Percentiles rank a stretch among this genome's conserved stretches.
Conservation (phyloP, 2,888 invertebrate genomes). For the Euzetes globulus region DNA sequence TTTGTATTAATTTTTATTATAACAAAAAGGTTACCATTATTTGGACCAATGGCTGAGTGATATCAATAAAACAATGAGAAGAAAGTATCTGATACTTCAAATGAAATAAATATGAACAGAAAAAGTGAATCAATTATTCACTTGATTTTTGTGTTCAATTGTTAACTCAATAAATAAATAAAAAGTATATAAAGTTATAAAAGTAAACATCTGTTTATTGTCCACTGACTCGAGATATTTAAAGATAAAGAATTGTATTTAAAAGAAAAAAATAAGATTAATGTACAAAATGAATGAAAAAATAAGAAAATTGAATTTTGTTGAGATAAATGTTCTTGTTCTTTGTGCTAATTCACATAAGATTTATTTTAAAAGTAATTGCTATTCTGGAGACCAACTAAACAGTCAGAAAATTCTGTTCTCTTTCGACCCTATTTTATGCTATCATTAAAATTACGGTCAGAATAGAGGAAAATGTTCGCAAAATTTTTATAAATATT, state of each 20-base stretch:
- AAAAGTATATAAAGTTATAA: not conserved
- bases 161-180: not conserved
- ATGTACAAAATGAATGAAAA: not conserved
- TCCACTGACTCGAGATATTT: not conserved
- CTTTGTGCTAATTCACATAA: not conserved
- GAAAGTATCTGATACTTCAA: not conserved
- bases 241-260: not conserved
- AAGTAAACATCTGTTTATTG: constrained; percentile 8
- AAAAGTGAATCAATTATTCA: constrained; percentile 15
- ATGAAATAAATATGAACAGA: not conserved
- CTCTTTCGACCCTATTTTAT: not conserved
- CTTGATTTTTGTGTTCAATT: not conserved
- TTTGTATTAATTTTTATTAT: not conserved
- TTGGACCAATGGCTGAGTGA: not conserved
- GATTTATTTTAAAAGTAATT: too few species aligned
- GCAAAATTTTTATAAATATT: too few species aligned
- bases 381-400: not conserved
- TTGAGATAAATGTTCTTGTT: not conserved
- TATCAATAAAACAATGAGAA: not conserved
- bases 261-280: not conserved
- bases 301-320: not conserved
- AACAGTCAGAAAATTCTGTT: not conserved
- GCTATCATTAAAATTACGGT: too few species aligned
- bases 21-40: not conserved
- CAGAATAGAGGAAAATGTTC: too few species aligned